These are phyloP conservation scores for Agriopis leucophaearia DNA, from an alignment of 2,888 invertebrate genomes.

Conservation along the genomic window DNA sequence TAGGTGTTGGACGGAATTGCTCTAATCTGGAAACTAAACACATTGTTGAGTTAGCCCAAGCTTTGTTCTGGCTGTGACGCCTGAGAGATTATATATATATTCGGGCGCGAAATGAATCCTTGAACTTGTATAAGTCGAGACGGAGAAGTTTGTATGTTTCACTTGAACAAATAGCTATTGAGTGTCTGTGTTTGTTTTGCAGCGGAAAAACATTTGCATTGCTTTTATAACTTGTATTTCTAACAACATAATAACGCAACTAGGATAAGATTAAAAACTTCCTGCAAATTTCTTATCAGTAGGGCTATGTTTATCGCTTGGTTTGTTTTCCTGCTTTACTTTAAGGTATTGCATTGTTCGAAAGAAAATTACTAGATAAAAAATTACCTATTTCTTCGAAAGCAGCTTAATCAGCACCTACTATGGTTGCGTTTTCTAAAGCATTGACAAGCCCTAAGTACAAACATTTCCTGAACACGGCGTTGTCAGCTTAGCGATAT, in stretches of 20 bases:
- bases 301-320: constrained; percentile 38
- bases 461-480: constrained; percentile 63
- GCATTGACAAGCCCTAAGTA: constrained; percentile 59
- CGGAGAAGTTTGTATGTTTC: constrained; percentile 51
- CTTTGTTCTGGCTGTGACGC: constrained; percentile 74
- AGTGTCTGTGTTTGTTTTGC: constrained; percentile 49
- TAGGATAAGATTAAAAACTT: constrained; percentile 61
- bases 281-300: constrained; percentile 52
- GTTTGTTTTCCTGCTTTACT: constrained; percentile 38
- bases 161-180: constrained; percentile 52
- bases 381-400: constrained; percentile 34
- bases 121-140: constrained; percentile 51
- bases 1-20: constrained; percentile 84
- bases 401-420: constrained; percentile 58
- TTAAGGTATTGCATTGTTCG: constrained; percentile 39
- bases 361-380: constrained; percentile 33
- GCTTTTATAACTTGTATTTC: constrained; percentile 39
- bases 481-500: constrained; percentile 51
- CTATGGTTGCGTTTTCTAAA: constrained; percentile 60
- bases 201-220: constrained; percentile 44
- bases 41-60: constrained; percentile 80
- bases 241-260: constrained; percentile 44
- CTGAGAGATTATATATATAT: constrained; percentile 61
- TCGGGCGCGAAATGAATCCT: constrained; percentile 62
- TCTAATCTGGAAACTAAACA: constrained; percentile 85